Conservation (phyloP, 2,888 invertebrate genomes). For the Diarsia mendica region DNA sequence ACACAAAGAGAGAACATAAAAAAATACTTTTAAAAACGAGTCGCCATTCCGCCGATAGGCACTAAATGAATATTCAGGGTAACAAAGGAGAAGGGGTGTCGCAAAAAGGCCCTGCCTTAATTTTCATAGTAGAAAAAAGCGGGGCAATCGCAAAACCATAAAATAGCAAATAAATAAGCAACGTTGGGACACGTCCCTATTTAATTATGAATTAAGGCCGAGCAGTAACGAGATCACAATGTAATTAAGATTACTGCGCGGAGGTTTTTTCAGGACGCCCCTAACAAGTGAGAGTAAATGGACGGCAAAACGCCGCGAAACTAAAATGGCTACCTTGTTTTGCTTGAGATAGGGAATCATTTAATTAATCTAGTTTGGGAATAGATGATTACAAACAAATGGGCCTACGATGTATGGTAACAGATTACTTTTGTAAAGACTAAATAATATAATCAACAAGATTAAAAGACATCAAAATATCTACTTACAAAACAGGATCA, state of each 20-base stretch:
- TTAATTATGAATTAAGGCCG: conserved; percentile 90
- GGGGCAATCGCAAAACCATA: conserved; percentile 85
- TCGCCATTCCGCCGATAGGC: conserved; percentile 86
- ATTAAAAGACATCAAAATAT: conserved; percentile 21
- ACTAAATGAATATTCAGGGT: conserved; percentile 88
- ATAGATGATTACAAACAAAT: conserved; percentile 52
- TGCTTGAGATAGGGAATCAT: conserved; percentile 65
- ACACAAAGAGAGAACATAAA: conserved; percentile 81
- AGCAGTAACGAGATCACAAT: conserved; percentile 89
- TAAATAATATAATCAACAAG: conserved; percentile 2
- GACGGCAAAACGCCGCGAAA: conserved; percentile 78
- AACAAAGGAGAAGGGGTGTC: conserved; percentile 86
- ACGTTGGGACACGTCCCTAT: conserved; percentile 86
- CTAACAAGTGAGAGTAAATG: conserved; percentile 84
- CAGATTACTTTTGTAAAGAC: not conserved
- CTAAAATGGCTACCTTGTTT: conserved; percentile 76
- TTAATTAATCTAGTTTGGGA: conserved; percentile 56
- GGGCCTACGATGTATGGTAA: conserved; percentile 25
- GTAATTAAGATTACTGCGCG: conserved; percentile 90
- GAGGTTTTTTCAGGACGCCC: conserved; percentile 83
- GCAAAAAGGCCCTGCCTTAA: conserved; percentile 81
- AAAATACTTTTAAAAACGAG: conserved; percentile 85
- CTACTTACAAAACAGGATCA: conserved; percentile 4
- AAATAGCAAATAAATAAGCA: conserved; percentile 88
- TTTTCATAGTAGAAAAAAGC: conserved; percentile 79